Conservation (phyloP, 2,797 vertebrate species). For the Melanotaenia pygmaea region DNA sequence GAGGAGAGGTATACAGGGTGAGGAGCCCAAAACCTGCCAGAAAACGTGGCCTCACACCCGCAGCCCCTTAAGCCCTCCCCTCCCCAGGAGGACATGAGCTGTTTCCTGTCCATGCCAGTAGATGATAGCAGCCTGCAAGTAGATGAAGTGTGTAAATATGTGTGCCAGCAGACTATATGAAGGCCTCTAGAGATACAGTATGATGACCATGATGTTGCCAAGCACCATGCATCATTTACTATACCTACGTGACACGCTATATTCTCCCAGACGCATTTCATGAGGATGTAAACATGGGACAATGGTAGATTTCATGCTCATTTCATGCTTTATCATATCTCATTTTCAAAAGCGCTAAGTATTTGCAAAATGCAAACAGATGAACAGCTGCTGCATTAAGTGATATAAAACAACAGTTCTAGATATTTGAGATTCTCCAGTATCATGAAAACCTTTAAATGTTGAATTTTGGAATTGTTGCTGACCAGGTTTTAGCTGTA, state of each 20-base stretch:
- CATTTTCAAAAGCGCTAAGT: neutral
- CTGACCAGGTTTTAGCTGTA: neutral
- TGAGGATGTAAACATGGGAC: neutral
- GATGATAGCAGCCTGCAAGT: slow-evolving; percentile 66
- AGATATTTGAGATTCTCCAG: neutral
- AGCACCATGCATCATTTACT: neutral
- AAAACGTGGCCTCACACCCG: slow-evolving; percentile 63
- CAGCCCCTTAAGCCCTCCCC: slow-evolving; percentile 29
- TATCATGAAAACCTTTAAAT: neutral
- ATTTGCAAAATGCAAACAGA: neutral
- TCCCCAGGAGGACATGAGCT: slow-evolving; percentile 43
- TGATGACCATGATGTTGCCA: slow-evolving; percentile 9
- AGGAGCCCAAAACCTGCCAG: slow-evolving; percentile 55
- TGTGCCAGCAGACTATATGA: slow-evolving; percentile 21
- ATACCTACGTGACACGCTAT: neutral
- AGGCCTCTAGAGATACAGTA: slow-evolving; percentile 15
- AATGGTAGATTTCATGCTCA: neutral
- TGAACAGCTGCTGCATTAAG: neutral
- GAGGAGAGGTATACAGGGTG: slow-evolving; percentile 39
- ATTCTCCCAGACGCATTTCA: neutral
- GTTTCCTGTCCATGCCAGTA: slow-evolving; percentile 56
- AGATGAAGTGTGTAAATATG: slow-evolving; percentile 48
- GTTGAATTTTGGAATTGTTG: neutral
- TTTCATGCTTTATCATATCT: neutral
- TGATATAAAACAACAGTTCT: neutral